Base-by-base conservation (phyloP, 2,888 invertebrate species). In the Drepana falcataria region DNA sequence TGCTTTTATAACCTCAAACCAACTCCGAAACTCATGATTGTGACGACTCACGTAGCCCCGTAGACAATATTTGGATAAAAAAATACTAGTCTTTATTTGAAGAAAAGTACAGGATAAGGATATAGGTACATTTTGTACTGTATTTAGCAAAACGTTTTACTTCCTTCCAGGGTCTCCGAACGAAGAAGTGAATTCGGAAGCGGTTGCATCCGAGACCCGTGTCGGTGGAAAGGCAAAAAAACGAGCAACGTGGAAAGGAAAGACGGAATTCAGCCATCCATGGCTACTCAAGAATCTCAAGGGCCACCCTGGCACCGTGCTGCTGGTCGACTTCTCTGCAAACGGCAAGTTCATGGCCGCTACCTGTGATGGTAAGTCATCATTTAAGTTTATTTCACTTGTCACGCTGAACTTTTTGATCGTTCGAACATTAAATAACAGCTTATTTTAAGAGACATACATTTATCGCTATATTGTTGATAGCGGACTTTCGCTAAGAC, bases 331-430 rank as follows among this genome's bases (percentile, higher is more conserved):
- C 75, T 95, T 96, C 81, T 96, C 96, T 65, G 93, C 94, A 58
- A 97, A 96, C 85, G 96, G 96, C 65, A 97, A 97, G 88, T 96
- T 94, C 77, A 92, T 97, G 77, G 95, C 95, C 59, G 95, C 96
- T 58, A 95, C 95, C 75, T 95, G 95, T 69, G 95, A 95, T 92
- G 97, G 97, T 97, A 92, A 92, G 93, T 91, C 54, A 33, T 61
- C 60, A 55, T 56, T 57, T 48, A 52, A 59, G 51, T 53, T 51
- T 48, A 54, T 44, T 47, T 52, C 54, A 7, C 48, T 59, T 53
- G 0, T 5, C 5, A 5, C 37, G 37, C 54, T 7, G 41, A 47
- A 52, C 47, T 53, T 49, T 48, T 54, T 54, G 55, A 44, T 44
- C 9, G 2, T 2, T 44, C 9, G 44, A 44, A 9, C 9, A 44